Conservation (phyloP, 2,797 vertebrate species). For the Antennarius maculatus region DNA sequence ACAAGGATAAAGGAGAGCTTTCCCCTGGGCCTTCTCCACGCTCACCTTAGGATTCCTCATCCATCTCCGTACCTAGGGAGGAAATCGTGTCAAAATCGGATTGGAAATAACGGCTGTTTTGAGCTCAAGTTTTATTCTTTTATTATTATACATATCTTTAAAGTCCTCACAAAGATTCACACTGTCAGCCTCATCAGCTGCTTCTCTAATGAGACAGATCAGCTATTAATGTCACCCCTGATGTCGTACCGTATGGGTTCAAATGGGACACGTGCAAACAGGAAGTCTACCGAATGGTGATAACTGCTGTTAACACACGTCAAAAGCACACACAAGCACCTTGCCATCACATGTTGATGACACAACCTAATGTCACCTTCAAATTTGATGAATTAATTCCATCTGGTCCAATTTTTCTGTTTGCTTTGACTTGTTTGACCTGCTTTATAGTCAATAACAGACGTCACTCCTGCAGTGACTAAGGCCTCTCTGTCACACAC, state of each 20-base stretch:
- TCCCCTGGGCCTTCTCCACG: conserved; percentile 86
- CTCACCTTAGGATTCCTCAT: conserved; percentile 92
- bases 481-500: conserved; percentile 27
- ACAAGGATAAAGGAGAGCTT: conserved; percentile 83
- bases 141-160: background rate
- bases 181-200: conserved; percentile 27
- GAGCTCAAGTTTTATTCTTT: conserved; percentile 1
- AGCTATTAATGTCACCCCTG: conserved; percentile 33
- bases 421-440: background rate
- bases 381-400: conserved; percentile 6
- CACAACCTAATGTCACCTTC: background rate
- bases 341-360: conserved; percentile 19
- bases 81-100: background rate
- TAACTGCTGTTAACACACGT: conserved; percentile 13
- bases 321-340: conserved; percentile 7
- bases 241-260: conserved; percentile 44
- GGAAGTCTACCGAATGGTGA: conserved; percentile 35
- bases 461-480: conserved; percentile 36
- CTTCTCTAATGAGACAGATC: conserved; percentile 42
- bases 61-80: conserved; percentile 90
- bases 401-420: background rate
- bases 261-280: conserved; percentile 18
- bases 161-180: conserved; percentile 1
- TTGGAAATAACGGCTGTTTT: background rate
- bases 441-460: background rate